Evolutionary conservation across 1,140 invertebrate genomes (phyloP), one percentile per base, ranked within the genome.

Genomic region (Penaeus chinensis): DNA sequence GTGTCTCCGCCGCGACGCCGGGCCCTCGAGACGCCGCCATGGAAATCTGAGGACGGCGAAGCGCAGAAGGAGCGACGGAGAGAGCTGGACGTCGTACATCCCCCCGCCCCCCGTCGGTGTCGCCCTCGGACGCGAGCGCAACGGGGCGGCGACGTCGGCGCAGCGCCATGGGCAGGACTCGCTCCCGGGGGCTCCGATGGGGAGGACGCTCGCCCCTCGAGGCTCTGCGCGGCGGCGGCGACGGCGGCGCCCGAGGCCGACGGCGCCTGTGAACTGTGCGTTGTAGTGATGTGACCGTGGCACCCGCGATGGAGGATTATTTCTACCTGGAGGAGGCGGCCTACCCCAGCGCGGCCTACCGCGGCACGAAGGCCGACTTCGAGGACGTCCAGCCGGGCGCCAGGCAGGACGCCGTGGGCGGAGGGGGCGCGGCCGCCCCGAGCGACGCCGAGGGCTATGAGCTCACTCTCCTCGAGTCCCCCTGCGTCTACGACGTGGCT

Each of bases 251-350:
- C 82, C 82, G n/a, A n/a, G 27, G 82, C 66, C n/a, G 69, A 19
- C 22, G 47, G 11, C 74, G n/a, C 32, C 37, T 32, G 24, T 81
- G 24, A 27, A 77, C 18, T 77, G 20, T 42, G 20, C 24, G 20
- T 77, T 10, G 16, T 32, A 22, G 77, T 47, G 77, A 79, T 61
- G 47, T 79, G 42, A 79, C 77, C 24, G 18, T 32, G 71, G 66
- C 62, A 22, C 24, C 63, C 37, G 62, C 71, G 24, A 88, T 88
- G 87, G 87, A 88, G 74, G 87, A 88, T 32, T 88, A 88, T 37
- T 88, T 88, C 63, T 88, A 84, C 54, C 74, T 88, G 74, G 87
- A 88, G 74, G 82, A 87, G 42, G 86, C 81, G 60, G 86, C 65
- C 65, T 84, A 88, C 82, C 82, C 82, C 2, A 71, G 77, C 47